Evolutionary conservation across 2,797 vertebrate genomes (phyloP), one percentile per base, ranked within the genome.

Genomic region (Schizothorax lantsangensis): DNA sequence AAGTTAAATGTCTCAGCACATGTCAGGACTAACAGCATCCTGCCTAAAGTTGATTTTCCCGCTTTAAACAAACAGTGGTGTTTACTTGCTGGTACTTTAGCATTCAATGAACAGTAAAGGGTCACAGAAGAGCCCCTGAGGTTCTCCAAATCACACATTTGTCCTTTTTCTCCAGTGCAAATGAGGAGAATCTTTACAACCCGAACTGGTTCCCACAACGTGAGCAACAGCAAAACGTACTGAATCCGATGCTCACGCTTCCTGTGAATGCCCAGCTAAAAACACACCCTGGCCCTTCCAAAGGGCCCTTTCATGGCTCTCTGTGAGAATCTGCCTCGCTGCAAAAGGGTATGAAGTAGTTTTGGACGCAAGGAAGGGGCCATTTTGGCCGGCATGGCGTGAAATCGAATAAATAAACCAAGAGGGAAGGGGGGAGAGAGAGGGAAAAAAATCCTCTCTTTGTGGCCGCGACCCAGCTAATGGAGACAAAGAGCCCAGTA

Each of bases 321-420:
- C 88, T 90, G 89, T 43, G 89, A 93, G 91, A 92, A 89, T 90
- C 6, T 90, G 90, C 94, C 91, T 89, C 40, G 68, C 87, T 91
- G 92, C 92, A 93, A 93, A 91, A 90, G 89, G 87, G 89, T 91
- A 92, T 88, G 79, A 93, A 91, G 91, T 88, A 89, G 89, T 89
- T 93, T 87, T 91, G 91, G 91, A 92, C 81, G 91, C 86, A 90
- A 91, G 92, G 91, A 88, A 93, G 94, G 92, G 93, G 95, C 91
- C 91, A 92, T 93, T 95, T 94, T 93, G 89, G 89, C 93, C 91
- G 93, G 93, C 94, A 92, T 93, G 93, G 92, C 94, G 92, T 95
- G 92, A 95, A 96, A 94, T 93, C 89, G 93, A 97, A 98, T 96
- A 96, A 97, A 95, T 97, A 94, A 96, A 96, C 95, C 85, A 93